Conservation (phyloP, 2,113 vertebrate species). For the Carollia perspicillata region DNA sequence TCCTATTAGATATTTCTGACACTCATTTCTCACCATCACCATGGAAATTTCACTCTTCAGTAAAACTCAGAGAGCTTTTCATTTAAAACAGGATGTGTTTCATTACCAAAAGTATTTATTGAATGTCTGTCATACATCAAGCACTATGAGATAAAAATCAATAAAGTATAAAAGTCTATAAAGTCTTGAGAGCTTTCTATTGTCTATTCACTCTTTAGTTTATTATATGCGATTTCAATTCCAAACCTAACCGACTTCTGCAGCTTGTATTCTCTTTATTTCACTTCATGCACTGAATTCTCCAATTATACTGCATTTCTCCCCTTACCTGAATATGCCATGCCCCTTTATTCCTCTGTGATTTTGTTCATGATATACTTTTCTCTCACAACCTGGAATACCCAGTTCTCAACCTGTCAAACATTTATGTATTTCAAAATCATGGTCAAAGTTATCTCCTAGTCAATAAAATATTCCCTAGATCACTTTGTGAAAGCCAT, state of each 20-base stretch:
- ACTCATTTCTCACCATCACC: neutral
- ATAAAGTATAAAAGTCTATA: neutral
- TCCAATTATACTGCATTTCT: neutral
- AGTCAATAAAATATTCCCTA: neutral
- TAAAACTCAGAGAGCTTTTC: neutral
- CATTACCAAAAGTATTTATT: neutral
- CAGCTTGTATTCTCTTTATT: neutral
- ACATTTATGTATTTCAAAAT: neutral
- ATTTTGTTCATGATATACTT: neutral
- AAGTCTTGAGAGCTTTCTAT: neutral
- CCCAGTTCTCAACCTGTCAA: neutral
- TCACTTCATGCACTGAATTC: neutral
- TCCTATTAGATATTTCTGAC: neutral
- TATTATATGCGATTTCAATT: neutral
- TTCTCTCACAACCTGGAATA: neutral
- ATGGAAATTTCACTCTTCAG: neutral
- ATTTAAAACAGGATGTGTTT: neutral
- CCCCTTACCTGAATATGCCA: neutral
- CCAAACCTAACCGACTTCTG: neutral
- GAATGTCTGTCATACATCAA: neutral
- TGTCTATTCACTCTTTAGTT: neutral
- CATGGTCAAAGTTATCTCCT: neutral
- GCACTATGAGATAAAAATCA: neutral
- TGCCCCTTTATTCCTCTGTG: neutral
- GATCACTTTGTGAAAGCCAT: neutral